phyloP scores from a whole-genome alignment of 2,888 invertebrate genomes.

The Acanthacorydalis orientalis region DNA sequence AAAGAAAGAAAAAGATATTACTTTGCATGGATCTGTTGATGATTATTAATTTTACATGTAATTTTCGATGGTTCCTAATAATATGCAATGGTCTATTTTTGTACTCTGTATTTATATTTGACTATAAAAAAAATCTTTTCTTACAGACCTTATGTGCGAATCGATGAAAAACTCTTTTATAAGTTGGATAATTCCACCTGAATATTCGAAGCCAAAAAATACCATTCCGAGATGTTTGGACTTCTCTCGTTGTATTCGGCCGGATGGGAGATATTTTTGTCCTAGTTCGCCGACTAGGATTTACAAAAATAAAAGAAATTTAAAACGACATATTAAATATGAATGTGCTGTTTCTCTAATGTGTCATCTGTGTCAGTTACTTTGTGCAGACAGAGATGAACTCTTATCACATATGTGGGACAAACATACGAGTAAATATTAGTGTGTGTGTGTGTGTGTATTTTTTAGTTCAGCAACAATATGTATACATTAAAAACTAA shows the following conservation, averaged over 20 bases:
- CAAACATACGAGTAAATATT: constrained; percentile 4
- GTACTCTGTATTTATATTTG: no score
- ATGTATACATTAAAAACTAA: no score
- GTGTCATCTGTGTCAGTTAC: constrained; percentile 6
- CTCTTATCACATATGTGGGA: constrained; percentile 4
- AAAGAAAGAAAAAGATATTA: neutral
- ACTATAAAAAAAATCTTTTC: no score
- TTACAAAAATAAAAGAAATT: constrained; percentile 6
- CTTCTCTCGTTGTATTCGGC: constrained; percentile 4
- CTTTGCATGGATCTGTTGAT: no score
- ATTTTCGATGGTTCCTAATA: no score
- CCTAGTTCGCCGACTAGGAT: constrained; percentile 5
- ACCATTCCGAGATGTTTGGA: constrained; percentile 5
- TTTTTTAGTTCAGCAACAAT: neutral
- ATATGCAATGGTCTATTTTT: no score
- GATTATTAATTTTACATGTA: no score
- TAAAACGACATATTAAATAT: constrained; percentile 6
- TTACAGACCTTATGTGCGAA: constrained; percentile 18
- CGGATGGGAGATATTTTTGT: constrained; percentile 6
- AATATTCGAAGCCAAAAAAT: neutral
- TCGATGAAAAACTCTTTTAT: constrained; percentile 19
- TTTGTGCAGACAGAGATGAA: constrained; percentile 6
- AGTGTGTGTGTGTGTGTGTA: neutral
- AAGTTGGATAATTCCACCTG: neutral
- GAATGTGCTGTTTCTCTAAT: constrained; percentile 5